phyloP scores from a whole-genome alignment of 1,140 invertebrate genomes.

The Dreissena rostriformis region DNA sequence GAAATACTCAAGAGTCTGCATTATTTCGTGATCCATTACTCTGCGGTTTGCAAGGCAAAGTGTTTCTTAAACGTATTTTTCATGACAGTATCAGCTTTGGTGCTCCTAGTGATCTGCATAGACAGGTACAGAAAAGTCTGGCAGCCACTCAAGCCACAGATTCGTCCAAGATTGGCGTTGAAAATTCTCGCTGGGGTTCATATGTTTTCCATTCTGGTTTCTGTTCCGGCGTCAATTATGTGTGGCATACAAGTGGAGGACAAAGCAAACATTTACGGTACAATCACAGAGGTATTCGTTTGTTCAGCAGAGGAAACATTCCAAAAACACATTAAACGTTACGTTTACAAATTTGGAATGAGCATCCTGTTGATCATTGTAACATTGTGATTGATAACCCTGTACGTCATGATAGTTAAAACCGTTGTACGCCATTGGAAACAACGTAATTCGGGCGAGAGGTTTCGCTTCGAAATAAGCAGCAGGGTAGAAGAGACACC shows the following conservation, averaged over 20 bases:
- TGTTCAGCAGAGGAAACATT: constrained; percentile 41
- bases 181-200: constrained; percentile 5
- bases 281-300: constrained; percentile 4
- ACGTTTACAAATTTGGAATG: constrained; percentile 36
- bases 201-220: constrained; percentile 9
- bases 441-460: not conserved
- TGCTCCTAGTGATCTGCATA: not conserved
- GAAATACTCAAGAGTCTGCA: constrained; percentile 1
- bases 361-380: not conserved
- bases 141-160: constrained; percentile 38
- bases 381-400: not conserved
- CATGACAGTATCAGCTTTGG: not conserved
- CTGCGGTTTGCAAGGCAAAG: not conserved
- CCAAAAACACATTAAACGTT: not conserved
- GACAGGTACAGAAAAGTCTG: constrained; percentile 44
- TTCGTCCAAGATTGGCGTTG: constrained; percentile 3
- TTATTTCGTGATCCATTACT: not conserved
- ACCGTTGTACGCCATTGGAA: constrained; percentile 24
- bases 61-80: constrained; percentile 16
- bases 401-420: constrained; percentile 37
- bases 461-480: not conserved
- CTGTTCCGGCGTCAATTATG: constrained; percentile 35
- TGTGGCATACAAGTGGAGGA: constrained; percentile 13
- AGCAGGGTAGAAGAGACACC: not conserved
- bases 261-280: constrained; percentile 14